Base-by-base conservation (phyloP, 2,797 vertebrate genomes). In the Cirrhinus molitorella region DNA sequence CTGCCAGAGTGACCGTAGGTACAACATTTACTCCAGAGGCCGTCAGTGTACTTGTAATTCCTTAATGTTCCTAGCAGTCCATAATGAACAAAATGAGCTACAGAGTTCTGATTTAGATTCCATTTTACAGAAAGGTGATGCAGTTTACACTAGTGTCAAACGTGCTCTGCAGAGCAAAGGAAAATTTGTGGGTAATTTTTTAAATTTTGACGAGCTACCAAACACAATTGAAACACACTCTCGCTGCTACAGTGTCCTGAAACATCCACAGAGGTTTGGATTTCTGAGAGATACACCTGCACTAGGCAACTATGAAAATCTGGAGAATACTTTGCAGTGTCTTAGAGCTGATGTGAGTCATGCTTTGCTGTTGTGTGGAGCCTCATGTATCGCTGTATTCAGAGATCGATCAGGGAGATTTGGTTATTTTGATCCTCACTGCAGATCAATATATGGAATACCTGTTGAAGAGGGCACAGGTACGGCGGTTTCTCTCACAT, bases 401-500 rank as follows among this genome's bases (percentile, higher is more conserved):
- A 71, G 45, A 67, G 73, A 85, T 63, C 49, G 21, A 0, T 43
- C 21, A 31, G 78, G 71, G 5, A 25, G 70, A 23, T 83, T 67
- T 68, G 81, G 72, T 0, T 81, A 57, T 40, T 84, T 84, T 65
- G 63, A 84, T 71, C 57, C 81, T 5, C 31, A 34, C 31, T 34
- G 31, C 31, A 34, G 31, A 34, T 34, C 31, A 34, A 34, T 34
- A 34, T 34, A 34, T 34, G 31, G 5, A 2, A 34, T 34, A 5
- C 31, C 31, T 34, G 31, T 0, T 47, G 61, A 47, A 8, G 31
- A 65, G 1, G 55, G 45, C 25, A 65, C 16, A 5, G 85, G 79
- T 25, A 81, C 63, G 2, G 74, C 85, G 1, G 73, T 87, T 1
- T 78, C 84, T 72, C 7, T 84, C n/a, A 81, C 73, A 5, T 84